Conservation (phyloP, 2,797 vertebrate species). For the Sebastes cheni region DNA sequence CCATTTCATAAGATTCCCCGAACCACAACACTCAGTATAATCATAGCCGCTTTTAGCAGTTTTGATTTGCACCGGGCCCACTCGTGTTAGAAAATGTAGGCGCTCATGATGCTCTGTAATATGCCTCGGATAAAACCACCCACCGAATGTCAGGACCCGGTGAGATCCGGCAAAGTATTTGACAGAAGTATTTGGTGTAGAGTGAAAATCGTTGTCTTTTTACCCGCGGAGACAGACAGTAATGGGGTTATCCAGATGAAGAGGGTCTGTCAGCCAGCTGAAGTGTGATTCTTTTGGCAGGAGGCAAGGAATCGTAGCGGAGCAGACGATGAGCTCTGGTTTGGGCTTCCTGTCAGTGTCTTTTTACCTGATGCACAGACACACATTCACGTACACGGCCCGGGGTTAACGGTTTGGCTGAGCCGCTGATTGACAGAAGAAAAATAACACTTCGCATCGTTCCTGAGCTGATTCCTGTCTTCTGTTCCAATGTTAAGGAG, state of each 20-base stretch:
- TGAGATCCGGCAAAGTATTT: neutral
- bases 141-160: conserved; percentile 41
- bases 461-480: conserved; percentile 6
- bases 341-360: conserved; percentile 29
- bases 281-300: conserved; percentile 51
- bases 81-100: conserved; percentile 29
- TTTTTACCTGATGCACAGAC: conserved; percentile 16
- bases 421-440: conserved; percentile 32
- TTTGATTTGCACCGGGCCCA: conserved; percentile 28
- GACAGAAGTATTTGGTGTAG: conserved; percentile 13
- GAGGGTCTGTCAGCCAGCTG: conserved; percentile 30
- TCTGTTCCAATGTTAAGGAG: neutral
- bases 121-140: conserved; percentile 27
- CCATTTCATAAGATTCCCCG: neutral
- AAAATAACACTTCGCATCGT: neutral
- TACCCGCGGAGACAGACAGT: conserved; percentile 10
- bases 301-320: conserved; percentile 19
- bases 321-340: conserved; percentile 25
- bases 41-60: neutral
- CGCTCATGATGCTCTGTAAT: conserved; percentile 29
- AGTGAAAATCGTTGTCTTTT: conserved; percentile 27
- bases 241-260: conserved; percentile 36
- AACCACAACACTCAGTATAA: neutral
- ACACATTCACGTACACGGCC: neutral
- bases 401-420: neutral